phyloP scores from a whole-genome alignment of 2,797 vertebrate species.

The Helarctos malayanus region DNA sequence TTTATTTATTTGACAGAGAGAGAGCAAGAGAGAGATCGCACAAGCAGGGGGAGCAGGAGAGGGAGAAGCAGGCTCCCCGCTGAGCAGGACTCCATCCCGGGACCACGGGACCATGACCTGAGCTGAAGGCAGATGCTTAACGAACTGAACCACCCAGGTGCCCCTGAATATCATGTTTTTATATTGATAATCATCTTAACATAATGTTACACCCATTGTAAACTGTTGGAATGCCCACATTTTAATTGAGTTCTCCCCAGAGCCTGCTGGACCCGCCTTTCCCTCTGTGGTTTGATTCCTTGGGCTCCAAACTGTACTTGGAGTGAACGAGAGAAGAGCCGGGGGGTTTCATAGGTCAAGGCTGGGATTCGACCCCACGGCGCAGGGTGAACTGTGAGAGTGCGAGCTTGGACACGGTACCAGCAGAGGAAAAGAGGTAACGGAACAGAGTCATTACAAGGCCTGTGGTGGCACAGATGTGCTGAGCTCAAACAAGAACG shows the following conservation, averaged over 20 bases:
- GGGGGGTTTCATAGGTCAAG: background rate
- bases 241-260: background rate
- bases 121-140: no score
- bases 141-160: background rate
- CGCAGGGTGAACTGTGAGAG: background rate
- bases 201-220: background rate
- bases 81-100: no score
- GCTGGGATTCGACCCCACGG: no score
- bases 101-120: no score
- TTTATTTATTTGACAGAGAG: background rate
- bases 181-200: background rate
- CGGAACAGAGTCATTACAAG: background rate
- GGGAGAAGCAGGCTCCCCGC: background rate
- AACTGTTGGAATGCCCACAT: background rate
- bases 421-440: no score
- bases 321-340: background rate
- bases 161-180: slow-evolving; percentile 2
- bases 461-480: background rate
- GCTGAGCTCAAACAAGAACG: background rate
- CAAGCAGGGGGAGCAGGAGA: background rate
- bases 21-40: background rate
- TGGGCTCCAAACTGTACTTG: background rate
- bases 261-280: background rate
- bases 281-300: background rate
- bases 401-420: background rate